phyloP scores from a whole-genome alignment of 2,797 vertebrate genomes.

The Decapterus maruadsi region DNA sequence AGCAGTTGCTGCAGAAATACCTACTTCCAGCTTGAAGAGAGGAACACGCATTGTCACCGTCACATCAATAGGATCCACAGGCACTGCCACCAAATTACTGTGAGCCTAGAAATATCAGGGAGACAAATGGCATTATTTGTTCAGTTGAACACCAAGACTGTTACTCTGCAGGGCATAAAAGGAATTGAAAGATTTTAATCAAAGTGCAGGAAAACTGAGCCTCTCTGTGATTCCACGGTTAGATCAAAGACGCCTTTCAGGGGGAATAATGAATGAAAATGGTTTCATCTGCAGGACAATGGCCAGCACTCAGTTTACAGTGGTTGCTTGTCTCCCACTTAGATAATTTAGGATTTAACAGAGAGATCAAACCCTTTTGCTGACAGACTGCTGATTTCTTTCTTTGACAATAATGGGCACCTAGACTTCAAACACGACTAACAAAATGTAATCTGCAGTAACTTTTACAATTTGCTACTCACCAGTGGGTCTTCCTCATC shows the following conservation, averaged over 20 bases:
- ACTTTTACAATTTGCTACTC: slow-evolving; percentile 45
- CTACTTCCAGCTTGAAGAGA: slow-evolving; percentile 82
- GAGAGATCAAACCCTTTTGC: background rate
- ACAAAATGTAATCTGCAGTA: background rate
- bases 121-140: slow-evolving; percentile 58
- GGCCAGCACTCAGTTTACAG: background rate
- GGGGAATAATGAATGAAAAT: slow-evolving; percentile 42
- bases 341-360: slow-evolving; percentile 15
- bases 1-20: slow-evolving; percentile 18
- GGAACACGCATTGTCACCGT: slow-evolving; percentile 70
- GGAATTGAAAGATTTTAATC: slow-evolving; percentile 51
- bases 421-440: background rate
- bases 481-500: slow-evolving; percentile 71
- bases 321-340: slow-evolving; percentile 6
- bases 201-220: slow-evolving; percentile 21
- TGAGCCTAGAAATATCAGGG: slow-evolving; percentile 68
- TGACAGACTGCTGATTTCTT: slow-evolving; percentile 6
- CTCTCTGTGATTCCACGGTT: slow-evolving; percentile 29
- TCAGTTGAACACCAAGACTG: slow-evolving; percentile 8
- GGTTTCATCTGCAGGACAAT: slow-evolving; percentile 12
- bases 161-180: slow-evolving; percentile 29
- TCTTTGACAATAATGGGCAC: background rate
- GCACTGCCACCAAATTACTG: slow-evolving; percentile 48
- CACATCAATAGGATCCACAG: slow-evolving; percentile 64
- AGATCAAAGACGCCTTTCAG: slow-evolving; percentile 44